Base-by-base conservation (phyloP, 2,888 invertebrate species). In the Cecidostiba fungosa region DNA sequence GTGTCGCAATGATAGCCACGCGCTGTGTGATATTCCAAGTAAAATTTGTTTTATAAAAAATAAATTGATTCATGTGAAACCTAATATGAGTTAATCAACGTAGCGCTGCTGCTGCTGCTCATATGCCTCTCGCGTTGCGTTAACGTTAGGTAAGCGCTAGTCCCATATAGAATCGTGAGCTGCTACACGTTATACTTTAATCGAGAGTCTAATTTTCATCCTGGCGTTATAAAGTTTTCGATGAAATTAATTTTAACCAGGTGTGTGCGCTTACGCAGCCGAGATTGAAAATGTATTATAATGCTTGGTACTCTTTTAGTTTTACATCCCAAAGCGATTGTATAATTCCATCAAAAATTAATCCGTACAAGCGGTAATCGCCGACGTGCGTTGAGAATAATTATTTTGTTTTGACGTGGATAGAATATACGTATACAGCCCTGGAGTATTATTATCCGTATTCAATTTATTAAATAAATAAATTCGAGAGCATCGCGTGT, bases 61-160 rank as follows among this genome's bases (percentile, higher is more conserved):
- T 6, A 78, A 43, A 80, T 84, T 80, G 76, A 84, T 84, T 84
- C 76, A 76, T 76, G 50, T 78, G 50, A 26, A 73, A 84, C 66
- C 26, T 59, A 54, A 84, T 66, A 39, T 36, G 62, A 73, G 78
- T 84, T 84, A 73, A 84, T 84, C 73, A 73, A 78, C 50, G 26
- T 62, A 36, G 47, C 43, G 72, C 32, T 47, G 47, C 47, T 16
- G 39, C 43, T 43, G 43, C 12, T 29, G 26, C 26, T 12, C 1
- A n/a, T 32, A 4, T 36, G 36, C 36, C 54, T 54, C 54, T 54
- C 23, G 29, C 29, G 47, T 78, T 84, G 50, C 83, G 32, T 47
- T 78, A 78, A 50, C 1, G n/a, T 84, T 78, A 50, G 36, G 62
- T 36, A 84, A 84, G 16, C 1, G 43, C 10, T n/a, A 36, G 36